A percentile compares a stretch with the other conserved stretches of the same genome.
phyloP scores from a whole-genome alignment of 53 echinoderm and acorn worm genomes.

The Hippasteria phrygiana region DNA sequence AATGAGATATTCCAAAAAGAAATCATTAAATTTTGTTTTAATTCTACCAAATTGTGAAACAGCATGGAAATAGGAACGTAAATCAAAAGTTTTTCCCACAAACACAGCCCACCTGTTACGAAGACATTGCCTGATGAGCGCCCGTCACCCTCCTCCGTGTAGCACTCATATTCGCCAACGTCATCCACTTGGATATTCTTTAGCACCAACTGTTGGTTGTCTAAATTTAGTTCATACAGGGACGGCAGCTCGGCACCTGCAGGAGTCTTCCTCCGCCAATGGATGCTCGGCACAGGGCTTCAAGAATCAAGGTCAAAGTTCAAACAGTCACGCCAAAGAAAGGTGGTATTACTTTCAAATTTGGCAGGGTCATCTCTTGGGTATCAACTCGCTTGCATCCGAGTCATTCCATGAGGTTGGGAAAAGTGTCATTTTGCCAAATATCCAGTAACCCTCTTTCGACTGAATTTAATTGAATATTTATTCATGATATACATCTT shows the following conservation, averaged over 20 bases:
- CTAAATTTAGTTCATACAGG: neutral
- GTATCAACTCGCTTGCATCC: too few relatives aligned
- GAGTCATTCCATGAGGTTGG: too few relatives aligned
- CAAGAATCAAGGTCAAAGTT: neutral
- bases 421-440: too few relatives aligned
- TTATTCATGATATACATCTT: too few relatives aligned
- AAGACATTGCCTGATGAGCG: slow-evolving; percentile 47
- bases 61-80: neutral
- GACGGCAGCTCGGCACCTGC: slow-evolving; percentile 47
- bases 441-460: too few relatives aligned
- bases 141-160: slow-evolving; percentile 37
- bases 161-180: slow-evolving; percentile 79
- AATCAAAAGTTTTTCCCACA: neutral
- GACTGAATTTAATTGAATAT: too few relatives aligned
- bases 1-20: too few relatives aligned
- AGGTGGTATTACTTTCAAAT: too few relatives aligned
- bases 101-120: slow-evolving; percentile 64
- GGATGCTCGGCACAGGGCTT: slow-evolving; percentile 17
- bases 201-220: slow-evolving; percentile 70
- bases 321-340: too few relatives aligned
- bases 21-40: too few relatives aligned
- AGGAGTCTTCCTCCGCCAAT: slow-evolving; percentile 70
- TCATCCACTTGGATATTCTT: slow-evolving; percentile 69
- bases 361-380: too few relatives aligned
- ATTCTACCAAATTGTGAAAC: neutral